These are phyloP conservation scores for Lophotis ruficrista DNA, from an alignment of 2,113 vertebrate genomes.

Conservation along the genomic window DNA sequence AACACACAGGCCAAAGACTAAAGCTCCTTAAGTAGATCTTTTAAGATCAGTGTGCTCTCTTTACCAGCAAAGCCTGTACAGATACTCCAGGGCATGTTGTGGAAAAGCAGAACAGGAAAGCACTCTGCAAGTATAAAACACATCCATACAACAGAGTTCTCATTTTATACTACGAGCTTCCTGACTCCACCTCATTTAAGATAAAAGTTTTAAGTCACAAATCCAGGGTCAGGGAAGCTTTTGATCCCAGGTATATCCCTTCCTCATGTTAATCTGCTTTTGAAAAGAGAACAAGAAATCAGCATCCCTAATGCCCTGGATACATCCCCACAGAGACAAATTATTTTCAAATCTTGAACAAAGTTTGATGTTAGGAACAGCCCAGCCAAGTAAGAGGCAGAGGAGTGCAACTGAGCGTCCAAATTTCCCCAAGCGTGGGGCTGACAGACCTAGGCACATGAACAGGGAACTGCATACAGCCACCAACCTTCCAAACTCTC, in stretches of 20 bases:
- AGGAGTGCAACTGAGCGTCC: fast-evolving
- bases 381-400: not conserved
- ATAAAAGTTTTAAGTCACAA: not conserved
- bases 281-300: not conserved
- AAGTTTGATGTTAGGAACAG: fast-evolving
- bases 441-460: fast-evolving
- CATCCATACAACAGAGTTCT: fast-evolving
- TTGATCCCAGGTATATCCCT: not conserved
- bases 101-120: not conserved
- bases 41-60: not conserved
- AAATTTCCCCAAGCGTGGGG: fast-evolving
- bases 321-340: not conserved
- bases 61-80: not conserved
- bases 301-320: not conserved
- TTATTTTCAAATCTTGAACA: fast-evolving
- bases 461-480: fast-evolving
- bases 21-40: not conserved
- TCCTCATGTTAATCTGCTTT: not conserved
- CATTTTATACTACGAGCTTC: fast-evolving
- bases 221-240: not conserved
- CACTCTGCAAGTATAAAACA: fast-evolving
- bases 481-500: slow-evolving; percentile 94
- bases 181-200: fast-evolving
- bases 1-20: fast-evolving
- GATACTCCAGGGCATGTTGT: fast-evolving